Base-by-base conservation (phyloP, 2,888 invertebrate genomes). In the Polylopha cassiicola region DNA sequence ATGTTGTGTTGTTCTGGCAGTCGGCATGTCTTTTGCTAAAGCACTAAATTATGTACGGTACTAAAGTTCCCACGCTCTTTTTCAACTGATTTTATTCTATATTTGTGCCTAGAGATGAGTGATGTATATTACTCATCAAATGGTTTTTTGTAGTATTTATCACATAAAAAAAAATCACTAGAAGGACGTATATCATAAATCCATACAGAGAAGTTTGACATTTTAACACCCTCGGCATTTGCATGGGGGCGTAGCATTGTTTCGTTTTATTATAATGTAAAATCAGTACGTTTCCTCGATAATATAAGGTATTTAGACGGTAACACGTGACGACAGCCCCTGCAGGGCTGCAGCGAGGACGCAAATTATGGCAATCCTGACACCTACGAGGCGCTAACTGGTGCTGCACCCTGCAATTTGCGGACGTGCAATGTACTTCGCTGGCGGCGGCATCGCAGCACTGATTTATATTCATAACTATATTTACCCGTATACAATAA, bases 331-430 rank as follows among this genome's bases (percentile, higher is more conserved):
- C 74, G 85, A 85, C 84, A 80, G 71, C 55, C 67, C 77, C 85
- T 75, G 64, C 65, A 46, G 80, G 84, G 71, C 54, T 60, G 47
- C 63, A 65, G 64, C 55, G 62, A 48, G 55, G 65, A 66, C 68
- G 76, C 78, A 82, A 86, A 86, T 86, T 84, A 86, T 73, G 78
- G 85, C 85, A 84, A 86, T 85, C 70, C 71, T 76, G 75, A 85
- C 86, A 86, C 86, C 86, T 86, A 71, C 65, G 69, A 86, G 85
- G 84, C 76, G 86, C 80, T 86, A 86, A 86, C 86, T 76, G 78
- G 51, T 53, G 54, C 47, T 51, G 63, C 61, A 75, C 72, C 82
- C 82, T 74, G 52, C 74, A 85, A 84, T 85, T 85, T 84, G 65
- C 61, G 44, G 66, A 73, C 73, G 71, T 76, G 74, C 62, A 65